Evolutionary conservation across 2,113 vertebrate genomes (phyloP).

Genomic region (Probosciger aterrimus): DNA sequence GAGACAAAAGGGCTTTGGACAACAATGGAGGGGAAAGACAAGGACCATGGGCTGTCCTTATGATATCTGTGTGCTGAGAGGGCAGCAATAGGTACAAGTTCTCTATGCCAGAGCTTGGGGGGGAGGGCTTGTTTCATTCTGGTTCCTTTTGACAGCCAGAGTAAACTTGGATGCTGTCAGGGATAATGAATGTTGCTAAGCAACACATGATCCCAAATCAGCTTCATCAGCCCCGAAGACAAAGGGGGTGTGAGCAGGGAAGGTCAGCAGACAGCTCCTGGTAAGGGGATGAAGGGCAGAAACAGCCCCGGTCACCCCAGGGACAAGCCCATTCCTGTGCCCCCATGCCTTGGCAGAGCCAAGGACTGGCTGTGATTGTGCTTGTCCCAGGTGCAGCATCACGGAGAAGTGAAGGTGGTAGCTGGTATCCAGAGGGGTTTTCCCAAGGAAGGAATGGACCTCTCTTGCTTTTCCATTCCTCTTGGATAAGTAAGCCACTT

Average conservation of each 20-base stretch:
- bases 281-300: not conserved
- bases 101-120: not conserved
- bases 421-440: not conserved
- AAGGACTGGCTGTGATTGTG: not conserved
- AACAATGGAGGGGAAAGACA: not conserved
- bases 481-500: not conserved
- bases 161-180: not conserved
- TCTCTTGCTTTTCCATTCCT: not conserved
- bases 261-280: not conserved
- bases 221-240: not conserved
- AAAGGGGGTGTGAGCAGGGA: not conserved
- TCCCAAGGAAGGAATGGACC: not conserved
- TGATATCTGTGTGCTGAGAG: not conserved
- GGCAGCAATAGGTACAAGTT: not conserved
- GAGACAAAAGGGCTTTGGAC: not conserved
- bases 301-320: not conserved
- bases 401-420: not conserved
- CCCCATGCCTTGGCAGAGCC: not conserved
- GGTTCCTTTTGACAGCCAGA: not conserved
- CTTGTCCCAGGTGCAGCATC: not conserved
- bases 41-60: not conserved
- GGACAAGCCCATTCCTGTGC: not conserved
- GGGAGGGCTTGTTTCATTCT: not conserved
- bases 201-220: not conserved
- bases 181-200: constrained; percentile 27